These are phyloP conservation scores for Silurus aristotelis DNA, from an alignment of 2,797 vertebrate species.

Conservation along the genomic window DNA sequence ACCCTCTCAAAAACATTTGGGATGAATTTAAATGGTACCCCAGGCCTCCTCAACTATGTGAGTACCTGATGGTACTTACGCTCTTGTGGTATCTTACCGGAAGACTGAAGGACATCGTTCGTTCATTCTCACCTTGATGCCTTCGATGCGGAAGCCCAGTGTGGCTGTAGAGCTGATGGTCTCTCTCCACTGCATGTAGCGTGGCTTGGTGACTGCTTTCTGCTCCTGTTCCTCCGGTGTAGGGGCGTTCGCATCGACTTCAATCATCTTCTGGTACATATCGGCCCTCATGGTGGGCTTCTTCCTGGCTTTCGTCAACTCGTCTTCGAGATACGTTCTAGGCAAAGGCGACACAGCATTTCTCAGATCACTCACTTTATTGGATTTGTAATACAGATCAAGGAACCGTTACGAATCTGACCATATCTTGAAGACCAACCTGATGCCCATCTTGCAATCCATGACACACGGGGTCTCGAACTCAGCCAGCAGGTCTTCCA, in stretches of 20 bases:
- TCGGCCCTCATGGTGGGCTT: conserved; percentile 94
- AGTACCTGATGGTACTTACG: too few relatives aligned
- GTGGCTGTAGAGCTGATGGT: conserved; percentile 96
- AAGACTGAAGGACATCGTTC: too few relatives aligned
- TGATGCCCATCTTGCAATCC: conserved; percentile 98
- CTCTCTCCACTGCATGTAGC: conserved; percentile 99
- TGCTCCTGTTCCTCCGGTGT: conserved; percentile 82
- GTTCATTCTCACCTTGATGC: conserved; percentile 87
- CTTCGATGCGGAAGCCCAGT: conserved; percentile 94
- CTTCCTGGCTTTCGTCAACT: conserved; percentile 92
- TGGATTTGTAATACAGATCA: neutral
- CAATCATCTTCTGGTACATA: conserved; percentile 98
- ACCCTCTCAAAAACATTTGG: too few relatives aligned
- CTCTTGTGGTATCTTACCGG: too few relatives aligned
- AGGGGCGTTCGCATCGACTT: conserved; percentile 88
- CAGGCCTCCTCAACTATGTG: too few relatives aligned
- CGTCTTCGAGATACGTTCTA: conserved; percentile 96
- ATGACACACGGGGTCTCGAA: conserved; percentile 95
- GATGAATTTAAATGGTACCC: too few relatives aligned
- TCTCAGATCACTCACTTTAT: neutral
- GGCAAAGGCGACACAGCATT: neutral
- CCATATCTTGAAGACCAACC: conserved; percentile 73
- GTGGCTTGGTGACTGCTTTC: conserved; percentile 91
- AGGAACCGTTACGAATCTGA: too few relatives aligned
- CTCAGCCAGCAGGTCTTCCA: conserved; percentile 96